Base-by-base conservation (phyloP, 2,888 invertebrate genomes). In the Dimorphilus gyrociliatus region DNA sequence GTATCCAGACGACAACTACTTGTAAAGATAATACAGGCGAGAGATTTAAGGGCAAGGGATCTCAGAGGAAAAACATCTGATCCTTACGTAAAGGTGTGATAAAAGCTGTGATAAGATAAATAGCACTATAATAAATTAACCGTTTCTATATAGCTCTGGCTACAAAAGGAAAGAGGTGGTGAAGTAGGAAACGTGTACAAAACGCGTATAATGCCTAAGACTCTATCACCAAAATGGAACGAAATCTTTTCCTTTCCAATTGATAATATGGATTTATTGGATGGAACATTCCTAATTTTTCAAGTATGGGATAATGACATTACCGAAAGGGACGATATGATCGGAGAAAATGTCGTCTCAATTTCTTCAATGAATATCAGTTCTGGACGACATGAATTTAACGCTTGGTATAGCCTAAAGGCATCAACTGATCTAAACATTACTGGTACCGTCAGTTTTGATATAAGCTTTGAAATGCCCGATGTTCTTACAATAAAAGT, bases 81-180 rank as follows among this genome's bases (percentile, higher is more conserved):
- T 32, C 50, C 53, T 8, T 56, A 47, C 45, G 51, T 53, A 8
- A 47, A 47, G 46, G 55, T 55, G 36, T n/a, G n/a, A n/a, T n/a
- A n/a, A n/a, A n/a, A n/a, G 21, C 21, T 21, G 21, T 10, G 21
- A 10, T 21, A 10, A 10, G 21, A 21, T 8, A 8, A 21, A 21
- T 21, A 10, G n/a, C n/a, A 10, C 21, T 21, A 10, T 21, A 21
- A 21, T 10, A n/a, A 10, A 10, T 8, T 10, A n/a, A 21, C 10
- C 27, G 12, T 26, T 21, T 24, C n/a, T 32, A 31, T 38, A 5
- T 35, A 55, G 55, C 27, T 55, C 24, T 45, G 38, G 16, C 36
- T 55, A 26, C 27, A 41, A 18, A n/a, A n/a, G n/a, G n/a, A n/a
- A n/a, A 50, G 51, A 14, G 50, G 50, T 31, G 28, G 28, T 3